phyloP scores from a whole-genome alignment of 2,113 vertebrate species.

The Monarcha castaneiventris region DNA sequence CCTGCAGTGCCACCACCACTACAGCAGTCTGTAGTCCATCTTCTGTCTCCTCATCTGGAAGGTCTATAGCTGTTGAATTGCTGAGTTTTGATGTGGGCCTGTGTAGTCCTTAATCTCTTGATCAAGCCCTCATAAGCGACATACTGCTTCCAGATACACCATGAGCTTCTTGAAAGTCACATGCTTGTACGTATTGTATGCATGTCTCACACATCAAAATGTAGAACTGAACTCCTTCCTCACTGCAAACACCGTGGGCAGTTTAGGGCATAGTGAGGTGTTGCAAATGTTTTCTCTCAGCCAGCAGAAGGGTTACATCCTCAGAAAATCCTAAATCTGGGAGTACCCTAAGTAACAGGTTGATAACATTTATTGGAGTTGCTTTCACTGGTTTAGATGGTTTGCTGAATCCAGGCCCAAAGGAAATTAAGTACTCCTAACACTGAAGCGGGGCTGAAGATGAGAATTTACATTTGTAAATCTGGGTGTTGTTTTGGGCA shows the following conservation, averaged over 20 bases:
- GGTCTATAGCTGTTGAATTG: neutral
- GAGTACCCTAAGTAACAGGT: neutral
- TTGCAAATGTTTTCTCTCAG: neutral
- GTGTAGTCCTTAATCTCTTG: neutral
- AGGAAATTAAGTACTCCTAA: neutral
- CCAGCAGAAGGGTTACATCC: neutral
- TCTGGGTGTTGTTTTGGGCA: neutral
- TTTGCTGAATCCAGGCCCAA: neutral
- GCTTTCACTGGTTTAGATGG: neutral
- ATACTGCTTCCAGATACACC: neutral
- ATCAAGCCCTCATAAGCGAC: neutral
- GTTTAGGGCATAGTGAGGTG: neutral
- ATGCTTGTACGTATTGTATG: neutral
- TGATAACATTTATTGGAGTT: neutral
- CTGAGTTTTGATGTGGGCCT: neutral
- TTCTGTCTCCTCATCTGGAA: neutral
- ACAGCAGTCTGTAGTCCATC: neutral
- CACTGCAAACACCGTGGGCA: neutral
- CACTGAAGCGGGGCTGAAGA: neutral
- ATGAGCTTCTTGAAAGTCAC: neutral
- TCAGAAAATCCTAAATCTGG: neutral
- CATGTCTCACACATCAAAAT: neutral
- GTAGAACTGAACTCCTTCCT: neutral
- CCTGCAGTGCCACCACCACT: neutral
- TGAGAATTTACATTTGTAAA: neutral